These are phyloP conservation scores for Octomys mimax DNA, from an alignment of 2,797 vertebrate species.

Conservation along the genomic window DNA sequence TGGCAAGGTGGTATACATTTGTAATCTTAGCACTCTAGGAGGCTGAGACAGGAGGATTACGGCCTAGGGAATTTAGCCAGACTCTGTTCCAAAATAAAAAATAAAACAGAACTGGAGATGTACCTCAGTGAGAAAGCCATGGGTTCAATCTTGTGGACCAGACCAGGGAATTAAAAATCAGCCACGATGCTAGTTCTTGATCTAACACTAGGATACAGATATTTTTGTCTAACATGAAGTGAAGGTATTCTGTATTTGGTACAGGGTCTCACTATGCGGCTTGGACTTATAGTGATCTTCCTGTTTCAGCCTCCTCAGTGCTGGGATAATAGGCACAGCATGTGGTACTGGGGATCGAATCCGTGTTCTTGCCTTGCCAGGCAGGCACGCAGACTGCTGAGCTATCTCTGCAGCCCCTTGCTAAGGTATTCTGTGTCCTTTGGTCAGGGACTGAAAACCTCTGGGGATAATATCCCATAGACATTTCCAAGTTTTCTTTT, in stretches of 20 bases:
- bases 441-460: background rate
- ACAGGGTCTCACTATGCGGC: no score
- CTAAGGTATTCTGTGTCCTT: background rate
- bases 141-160: background rate
- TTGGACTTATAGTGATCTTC: no score
- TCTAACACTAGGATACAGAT: constrained; percentile 86
- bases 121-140: background rate
- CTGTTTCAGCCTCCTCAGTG: no score
- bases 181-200: constrained; percentile 58
- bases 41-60: background rate
- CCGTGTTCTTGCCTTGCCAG: no score
- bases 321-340: no score
- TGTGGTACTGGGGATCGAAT: no score
- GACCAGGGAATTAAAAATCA: background rate
- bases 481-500: no score
- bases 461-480: background rate
- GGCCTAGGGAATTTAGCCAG: background rate
- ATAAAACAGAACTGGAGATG: background rate
- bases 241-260: background rate
- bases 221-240: constrained; percentile 63
- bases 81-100: background rate
- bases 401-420: no score
- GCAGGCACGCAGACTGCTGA: no score
- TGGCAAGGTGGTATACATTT: background rate
- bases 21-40: background rate